These are phyloP conservation scores for Crotophaga sulcirostris DNA, from an alignment of 2,113 vertebrate species.

Conservation along the genomic window DNA sequence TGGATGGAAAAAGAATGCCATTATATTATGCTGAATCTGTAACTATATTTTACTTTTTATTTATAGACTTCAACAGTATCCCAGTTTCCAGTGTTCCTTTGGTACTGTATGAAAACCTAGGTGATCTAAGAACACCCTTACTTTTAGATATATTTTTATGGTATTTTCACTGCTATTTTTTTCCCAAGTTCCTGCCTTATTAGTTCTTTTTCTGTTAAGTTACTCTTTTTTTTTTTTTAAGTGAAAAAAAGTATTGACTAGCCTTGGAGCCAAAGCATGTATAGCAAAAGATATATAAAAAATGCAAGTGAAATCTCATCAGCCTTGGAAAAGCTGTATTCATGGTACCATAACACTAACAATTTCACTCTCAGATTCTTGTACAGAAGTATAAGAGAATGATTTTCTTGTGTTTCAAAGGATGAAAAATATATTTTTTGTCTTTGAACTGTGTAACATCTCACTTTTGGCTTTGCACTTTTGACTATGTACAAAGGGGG, in stretches of 20 bases:
- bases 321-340: not conserved
- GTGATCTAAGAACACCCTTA: not conserved
- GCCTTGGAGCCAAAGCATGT: not conserved
- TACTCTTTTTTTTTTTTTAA: not conserved
- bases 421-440: not conserved
- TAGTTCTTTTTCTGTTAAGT: not conserved
- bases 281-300: not conserved
- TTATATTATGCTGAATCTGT: not conserved
- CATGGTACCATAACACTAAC: not conserved
- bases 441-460: not conserved
- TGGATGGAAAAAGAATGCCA: not conserved
- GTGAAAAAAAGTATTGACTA: not conserved
- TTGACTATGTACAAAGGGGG: not conserved
- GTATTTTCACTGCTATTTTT: not conserved
- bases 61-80: not conserved
- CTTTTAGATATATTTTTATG: not conserved
- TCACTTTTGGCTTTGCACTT: not conserved
- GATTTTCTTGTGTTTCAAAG: not conserved
- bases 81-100: not conserved
- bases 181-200: not conserved
- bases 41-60: not conserved
- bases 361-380: not conserved
- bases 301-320: not conserved
- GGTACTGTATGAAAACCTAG: not conserved
- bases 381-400: not conserved